A percentile compares a stretch with the other conserved stretches of the same genome.
Evolutionary conservation across 2,888 invertebrate genomes (phyloP).

Genomic region (Camptogramma bilineatum): DNA sequence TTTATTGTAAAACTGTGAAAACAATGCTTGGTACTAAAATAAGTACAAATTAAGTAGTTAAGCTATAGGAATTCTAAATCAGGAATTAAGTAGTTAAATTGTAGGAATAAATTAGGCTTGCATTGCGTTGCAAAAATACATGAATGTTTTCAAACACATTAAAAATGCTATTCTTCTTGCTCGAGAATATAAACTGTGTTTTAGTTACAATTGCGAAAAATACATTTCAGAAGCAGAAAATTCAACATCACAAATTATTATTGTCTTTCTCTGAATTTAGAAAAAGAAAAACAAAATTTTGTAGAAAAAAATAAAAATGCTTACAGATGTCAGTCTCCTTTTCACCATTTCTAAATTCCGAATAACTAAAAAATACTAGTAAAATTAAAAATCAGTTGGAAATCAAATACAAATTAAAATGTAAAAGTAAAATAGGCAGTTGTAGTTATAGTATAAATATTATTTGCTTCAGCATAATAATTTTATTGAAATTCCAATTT

Average conservation of each 20-base stretch:
- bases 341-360: too few relatives aligned
- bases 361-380: too few relatives aligned
- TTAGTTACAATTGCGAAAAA: background rate
- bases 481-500: too few relatives aligned
- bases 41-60: constrained; percentile 38
- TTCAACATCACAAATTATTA: background rate
- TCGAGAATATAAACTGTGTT: background rate
- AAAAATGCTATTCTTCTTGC: constrained; percentile 1
- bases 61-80: constrained; percentile 19
- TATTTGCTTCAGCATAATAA: too few relatives aligned
- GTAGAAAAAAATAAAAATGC: too few relatives aligned
- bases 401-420: too few relatives aligned
- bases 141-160: constrained; percentile 3
- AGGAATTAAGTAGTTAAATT: constrained; percentile 16
- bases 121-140: constrained; percentile 15
- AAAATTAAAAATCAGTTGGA: background rate
- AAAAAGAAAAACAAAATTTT: too few relatives aligned
- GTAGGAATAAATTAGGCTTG: background rate
- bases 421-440: too few relatives aligned
- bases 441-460: too few relatives aligned
- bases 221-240: background rate
- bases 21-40: constrained; percentile 51
- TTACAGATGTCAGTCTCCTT: too few relatives aligned
- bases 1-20: constrained; percentile 56
- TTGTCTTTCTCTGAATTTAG: background rate